phyloP scores from a whole-genome alignment of 2,797 vertebrate genomes.

The Phrynocephalus forsythii region DNA sequence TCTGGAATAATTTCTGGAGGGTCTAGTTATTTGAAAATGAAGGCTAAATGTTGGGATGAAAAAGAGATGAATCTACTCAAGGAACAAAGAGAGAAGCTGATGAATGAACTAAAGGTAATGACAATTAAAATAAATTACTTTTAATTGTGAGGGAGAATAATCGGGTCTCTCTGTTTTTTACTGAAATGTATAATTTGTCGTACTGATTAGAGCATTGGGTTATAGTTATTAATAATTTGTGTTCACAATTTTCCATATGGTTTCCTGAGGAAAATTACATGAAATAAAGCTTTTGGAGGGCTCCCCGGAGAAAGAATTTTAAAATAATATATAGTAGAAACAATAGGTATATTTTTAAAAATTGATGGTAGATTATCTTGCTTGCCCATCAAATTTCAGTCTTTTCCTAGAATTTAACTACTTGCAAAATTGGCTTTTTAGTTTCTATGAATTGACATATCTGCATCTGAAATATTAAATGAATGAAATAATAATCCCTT shows the following conservation, averaged over 20 bases:
- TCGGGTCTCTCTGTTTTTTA: too few species aligned
- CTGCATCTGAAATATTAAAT: background rate
- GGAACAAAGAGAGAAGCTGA: constrained; percentile 83
- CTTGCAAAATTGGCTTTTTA: background rate
- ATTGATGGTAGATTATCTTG: background rate
- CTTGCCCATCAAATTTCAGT: background rate
- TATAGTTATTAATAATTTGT: background rate
- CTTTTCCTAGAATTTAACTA: background rate
- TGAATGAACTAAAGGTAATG: constrained; percentile 86
- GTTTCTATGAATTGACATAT: too few species aligned
- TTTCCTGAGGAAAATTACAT: background rate
- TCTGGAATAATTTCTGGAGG: constrained; percentile 96
- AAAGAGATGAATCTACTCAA: constrained; percentile 87
- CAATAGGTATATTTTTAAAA: background rate
- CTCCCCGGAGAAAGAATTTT: background rate
- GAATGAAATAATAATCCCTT: background rate
- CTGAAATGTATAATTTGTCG: too few species aligned
- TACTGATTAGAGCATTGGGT: background rate
- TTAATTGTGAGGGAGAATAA: background rate
- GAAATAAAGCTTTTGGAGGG: background rate
- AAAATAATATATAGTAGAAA: background rate
- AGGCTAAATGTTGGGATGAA: constrained; percentile 92
- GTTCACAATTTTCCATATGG: background rate
- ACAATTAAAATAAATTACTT: background rate
- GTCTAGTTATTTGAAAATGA: constrained; percentile 86